Percentiles rank a stretch among this genome's conserved stretches.
phyloP scores from a whole-genome alignment of 2,797 vertebrate genomes.

The Decapterus maruadsi region DNA sequence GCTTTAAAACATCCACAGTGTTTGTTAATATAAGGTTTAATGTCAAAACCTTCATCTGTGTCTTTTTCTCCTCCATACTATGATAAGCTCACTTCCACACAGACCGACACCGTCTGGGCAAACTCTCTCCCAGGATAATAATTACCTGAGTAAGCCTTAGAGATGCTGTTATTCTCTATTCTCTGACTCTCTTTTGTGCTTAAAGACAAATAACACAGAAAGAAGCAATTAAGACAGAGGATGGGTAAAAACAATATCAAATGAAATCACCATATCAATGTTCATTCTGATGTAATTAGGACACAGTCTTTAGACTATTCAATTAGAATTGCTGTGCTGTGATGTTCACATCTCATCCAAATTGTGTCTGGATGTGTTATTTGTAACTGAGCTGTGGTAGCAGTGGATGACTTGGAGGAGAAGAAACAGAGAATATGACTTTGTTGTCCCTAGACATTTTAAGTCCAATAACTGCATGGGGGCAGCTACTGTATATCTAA shows the following conservation, averaged over 20 bases:
- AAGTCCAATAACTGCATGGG: slow-evolving; percentile 12
- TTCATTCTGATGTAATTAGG: slow-evolving; percentile 81
- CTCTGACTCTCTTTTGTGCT: slow-evolving; percentile 36
- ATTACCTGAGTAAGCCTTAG: slow-evolving; percentile 52
- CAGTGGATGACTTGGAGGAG: slow-evolving; percentile 25
- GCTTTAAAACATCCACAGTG: not conserved
- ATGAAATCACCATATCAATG: slow-evolving; percentile 64
- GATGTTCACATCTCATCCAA: slow-evolving; percentile 60
- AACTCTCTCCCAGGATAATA: slow-evolving; percentile 47
- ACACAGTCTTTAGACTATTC: slow-evolving; percentile 71
- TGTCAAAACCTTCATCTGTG: not conserved
- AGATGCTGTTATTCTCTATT: slow-evolving; percentile 50
- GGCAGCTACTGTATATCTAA: slow-evolving; percentile 7
- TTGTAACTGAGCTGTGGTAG: slow-evolving; percentile 26
- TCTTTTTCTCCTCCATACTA: not conserved
- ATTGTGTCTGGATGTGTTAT: slow-evolving; percentile 28
- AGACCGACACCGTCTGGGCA: slow-evolving; percentile 27
- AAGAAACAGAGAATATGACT: slow-evolving; percentile 14
- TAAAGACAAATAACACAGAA: slow-evolving; percentile 78
- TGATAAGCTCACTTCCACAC: slow-evolving; percentile 24
- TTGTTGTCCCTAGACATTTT: slow-evolving; percentile 19
- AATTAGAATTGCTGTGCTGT: slow-evolving; percentile 70
- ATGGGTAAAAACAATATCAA: slow-evolving; percentile 52
- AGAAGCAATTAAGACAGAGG: slow-evolving; percentile 75
- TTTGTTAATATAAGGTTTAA: not conserved